Evolutionary conservation across 30 jellyfish, hydroid and myxozoan genomes (phyloP).

Genomic region (Mastigias papua): DNA sequence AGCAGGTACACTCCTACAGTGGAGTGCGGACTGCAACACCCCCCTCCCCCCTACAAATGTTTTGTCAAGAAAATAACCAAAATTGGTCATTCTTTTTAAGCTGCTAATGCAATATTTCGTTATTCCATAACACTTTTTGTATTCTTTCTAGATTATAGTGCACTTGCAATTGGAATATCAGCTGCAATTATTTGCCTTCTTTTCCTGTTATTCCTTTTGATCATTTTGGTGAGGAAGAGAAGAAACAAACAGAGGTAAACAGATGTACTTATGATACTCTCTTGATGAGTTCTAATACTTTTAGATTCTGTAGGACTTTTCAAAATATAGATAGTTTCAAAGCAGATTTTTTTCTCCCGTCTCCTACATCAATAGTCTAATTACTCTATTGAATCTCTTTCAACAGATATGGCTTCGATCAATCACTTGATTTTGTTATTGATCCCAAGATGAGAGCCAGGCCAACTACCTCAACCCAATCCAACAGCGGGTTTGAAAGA

Average conservation of each 20-base stretch:
- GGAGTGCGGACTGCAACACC: too few relatives aligned
- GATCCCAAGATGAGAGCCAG: not conserved
- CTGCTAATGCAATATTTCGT: not conserved
- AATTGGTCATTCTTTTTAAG: not conserved
- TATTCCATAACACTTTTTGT: not conserved
- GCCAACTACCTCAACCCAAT: not conserved
- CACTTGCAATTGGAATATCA: slow-evolving; percentile 22
- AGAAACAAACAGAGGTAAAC: slow-evolving; percentile 6
- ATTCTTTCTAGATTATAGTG: slow-evolving; percentile 14
- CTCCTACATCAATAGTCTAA: not conserved
- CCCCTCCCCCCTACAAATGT: too few relatives aligned
- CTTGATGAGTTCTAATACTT: not conserved
- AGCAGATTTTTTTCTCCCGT: not conserved
- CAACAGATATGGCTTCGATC: not conserved
- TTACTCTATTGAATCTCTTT: not conserved
- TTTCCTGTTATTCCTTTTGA: slow-evolving; percentile 19
- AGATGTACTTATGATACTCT: not conserved
- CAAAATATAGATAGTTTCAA: not conserved
- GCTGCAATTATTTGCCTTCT: slow-evolving; percentile 7
- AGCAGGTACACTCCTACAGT: too few relatives aligned
- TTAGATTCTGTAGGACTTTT: not conserved
- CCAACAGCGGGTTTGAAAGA: not conserved
- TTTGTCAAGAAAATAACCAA: not conserved
- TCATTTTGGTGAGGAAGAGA: slow-evolving; percentile 4
- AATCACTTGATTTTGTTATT: not conserved